Base-by-base conservation (phyloP, 2,888 invertebrate species). In the Bibio marci region DNA sequence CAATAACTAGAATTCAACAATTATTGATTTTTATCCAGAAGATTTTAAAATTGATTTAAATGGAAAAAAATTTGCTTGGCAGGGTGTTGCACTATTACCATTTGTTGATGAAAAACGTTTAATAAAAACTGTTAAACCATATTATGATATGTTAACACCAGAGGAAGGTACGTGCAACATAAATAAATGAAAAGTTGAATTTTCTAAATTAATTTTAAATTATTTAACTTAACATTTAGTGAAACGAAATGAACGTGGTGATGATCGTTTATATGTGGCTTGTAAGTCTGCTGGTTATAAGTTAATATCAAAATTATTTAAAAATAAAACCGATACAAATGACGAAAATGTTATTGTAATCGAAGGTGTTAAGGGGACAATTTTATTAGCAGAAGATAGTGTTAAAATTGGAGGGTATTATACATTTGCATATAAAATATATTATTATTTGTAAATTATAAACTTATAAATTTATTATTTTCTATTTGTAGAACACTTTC, bases 21-120 rank as follows among this genome's bases (percentile, higher is more conserved):
- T 98, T 42, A 94, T 98, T 50, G 98, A 99, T 63, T 97, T 99
- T 66, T 99, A 99, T 65, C 98, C 98, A 0, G 80, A 75, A 55
- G 91, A 98, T 60, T 98, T 98, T 64, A 85, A 83, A 63, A 92
- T 97, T 44, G 95, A 98, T 64, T 66, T 99, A 47, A 99, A 99
- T 64, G 98, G 98, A 26, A 98, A 99, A 65, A 97, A 94, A 63
- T 97, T 86, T 65, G 97, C 97, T 36, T 99, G 98, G 98, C 95
- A 97, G 65, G 97, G 98, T 33, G 98, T 99, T 2, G 98, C 97
- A 1, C 63, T 99, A 30, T 64, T 99, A 44, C 98, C 98, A 6
- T 99, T 98, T 63, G 97, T 99, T 1, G 95, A 98, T 49, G 97
- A 98, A 63, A 70, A 69, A 41, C 64, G 98, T 43, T 68, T 95